phyloP scores from a whole-genome alignment of 1,140 invertebrate species.

The Ips typographus region DNA sequence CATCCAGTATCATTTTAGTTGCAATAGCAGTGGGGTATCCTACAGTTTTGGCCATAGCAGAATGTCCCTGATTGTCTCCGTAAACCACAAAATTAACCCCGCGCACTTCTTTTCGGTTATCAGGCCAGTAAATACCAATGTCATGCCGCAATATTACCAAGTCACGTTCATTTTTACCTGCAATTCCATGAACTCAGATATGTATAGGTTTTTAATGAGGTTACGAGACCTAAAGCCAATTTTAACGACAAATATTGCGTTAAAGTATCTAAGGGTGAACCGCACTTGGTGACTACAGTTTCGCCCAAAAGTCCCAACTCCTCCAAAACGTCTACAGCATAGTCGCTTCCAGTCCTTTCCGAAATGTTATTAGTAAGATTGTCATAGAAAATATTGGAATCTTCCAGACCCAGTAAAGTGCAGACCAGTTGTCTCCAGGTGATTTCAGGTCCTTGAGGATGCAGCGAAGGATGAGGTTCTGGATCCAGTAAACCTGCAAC shows the following conservation, averaged over 20 bases:
- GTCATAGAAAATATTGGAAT: slow-evolving; percentile 88
- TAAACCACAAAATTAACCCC: slow-evolving; percentile 94
- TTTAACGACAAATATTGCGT: slow-evolving; percentile 86
- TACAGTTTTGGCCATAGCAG: slow-evolving; percentile 97
- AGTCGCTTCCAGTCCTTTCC: slow-evolving; percentile 73
- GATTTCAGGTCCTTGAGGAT: slow-evolving; percentile 92
- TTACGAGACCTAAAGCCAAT: slow-evolving; percentile 69
- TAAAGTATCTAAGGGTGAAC: slow-evolving; percentile 89
- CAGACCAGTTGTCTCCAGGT: slow-evolving; percentile 94
- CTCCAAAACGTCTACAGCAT: slow-evolving; percentile 73
- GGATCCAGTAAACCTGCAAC: slow-evolving; percentile 77
- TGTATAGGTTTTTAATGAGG: slow-evolving; percentile 23
- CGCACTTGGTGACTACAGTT: slow-evolving; percentile 78
- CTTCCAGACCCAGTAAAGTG: slow-evolving; percentile 79
- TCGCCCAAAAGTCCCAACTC: slow-evolving; percentile 85
- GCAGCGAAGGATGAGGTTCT: slow-evolving; percentile 82
- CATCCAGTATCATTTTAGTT: slow-evolving; percentile 95
- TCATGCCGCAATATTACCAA: slow-evolving; percentile 93
- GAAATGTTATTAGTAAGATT: slow-evolving; percentile 81
- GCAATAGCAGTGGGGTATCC: slow-evolving; percentile 96
- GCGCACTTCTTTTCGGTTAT: slow-evolving; percentile 77
- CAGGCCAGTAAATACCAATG: slow-evolving; percentile 88
- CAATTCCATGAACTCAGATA: slow-evolving; percentile 16
- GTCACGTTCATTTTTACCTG: slow-evolving; percentile 84
- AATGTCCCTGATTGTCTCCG: slow-evolving; percentile 82